These are phyloP conservation scores for Abramis brama DNA, from an alignment of 2,113 vertebrate species.

Conservation along the genomic window DNA sequence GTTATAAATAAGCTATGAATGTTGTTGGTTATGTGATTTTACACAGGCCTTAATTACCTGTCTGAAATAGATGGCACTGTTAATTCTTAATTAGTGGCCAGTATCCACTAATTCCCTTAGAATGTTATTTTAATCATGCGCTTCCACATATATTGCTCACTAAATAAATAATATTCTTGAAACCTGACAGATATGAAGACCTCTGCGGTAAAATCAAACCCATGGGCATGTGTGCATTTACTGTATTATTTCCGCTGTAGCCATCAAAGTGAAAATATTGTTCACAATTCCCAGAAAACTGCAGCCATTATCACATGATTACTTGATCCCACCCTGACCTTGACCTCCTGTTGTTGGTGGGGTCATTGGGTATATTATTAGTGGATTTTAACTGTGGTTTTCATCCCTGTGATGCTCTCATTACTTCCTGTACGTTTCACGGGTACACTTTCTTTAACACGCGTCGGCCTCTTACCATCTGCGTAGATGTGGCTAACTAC, in stretches of 20 bases:
- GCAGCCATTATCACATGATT: background rate
- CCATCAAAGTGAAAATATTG: background rate
- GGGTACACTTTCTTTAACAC: background rate
- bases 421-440: constrained; percentile 9
- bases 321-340: background rate
- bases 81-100: constrained; percentile 48
- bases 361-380: constrained; percentile 6
- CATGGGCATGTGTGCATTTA: background rate
- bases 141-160: background rate
- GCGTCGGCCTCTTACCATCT: background rate
- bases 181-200: background rate
- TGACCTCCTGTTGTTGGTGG: constrained; percentile 1
- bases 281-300: background rate
- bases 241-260: background rate
- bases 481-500: constrained; percentile 10
- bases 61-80: constrained; percentile 25
- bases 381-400: background rate
- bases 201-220: background rate
- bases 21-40: constrained; percentile 44
- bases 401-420: background rate
- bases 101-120: constrained; percentile 15
- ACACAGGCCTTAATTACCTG: constrained; percentile 47
- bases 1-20: constrained; percentile 38
- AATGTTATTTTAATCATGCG: constrained; percentile 16
- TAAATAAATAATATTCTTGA: background rate